These are phyloP conservation scores for Varecia variegata DNA, from an alignment of 2,797 vertebrate species.

Conservation along the genomic window DNA sequence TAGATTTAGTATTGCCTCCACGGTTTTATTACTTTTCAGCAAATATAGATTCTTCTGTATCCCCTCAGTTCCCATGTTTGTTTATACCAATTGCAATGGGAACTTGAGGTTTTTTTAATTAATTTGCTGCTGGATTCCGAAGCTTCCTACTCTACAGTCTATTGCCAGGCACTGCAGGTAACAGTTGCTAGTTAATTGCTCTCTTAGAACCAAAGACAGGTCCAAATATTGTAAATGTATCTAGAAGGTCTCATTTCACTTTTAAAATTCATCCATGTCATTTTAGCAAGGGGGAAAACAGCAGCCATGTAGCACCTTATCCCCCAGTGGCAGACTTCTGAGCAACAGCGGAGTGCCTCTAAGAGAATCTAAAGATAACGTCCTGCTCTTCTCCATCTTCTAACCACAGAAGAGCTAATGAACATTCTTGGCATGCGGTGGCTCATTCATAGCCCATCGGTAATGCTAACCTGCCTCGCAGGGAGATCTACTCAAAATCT, in stretches of 20 bases:
- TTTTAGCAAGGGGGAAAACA: background rate
- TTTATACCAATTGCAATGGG: background rate
- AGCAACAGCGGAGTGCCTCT: background rate
- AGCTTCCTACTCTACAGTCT: background rate
- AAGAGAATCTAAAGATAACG: background rate
- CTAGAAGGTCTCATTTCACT: background rate
- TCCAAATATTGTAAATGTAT: background rate
- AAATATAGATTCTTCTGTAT: background rate
- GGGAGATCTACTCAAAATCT: background rate
- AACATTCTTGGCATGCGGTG: background rate
- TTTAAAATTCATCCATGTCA: background rate
- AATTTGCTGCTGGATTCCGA: conserved; percentile 28
- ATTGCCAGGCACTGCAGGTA: background rate
- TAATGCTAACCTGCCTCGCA: background rate
- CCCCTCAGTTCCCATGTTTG: background rate
- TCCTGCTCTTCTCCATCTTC: background rate
- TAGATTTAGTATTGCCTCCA: background rate
- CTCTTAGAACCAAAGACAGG: conserved; percentile 1
- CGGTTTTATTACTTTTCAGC: background rate
- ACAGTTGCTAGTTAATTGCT: background rate
- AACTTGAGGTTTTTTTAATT: background rate
- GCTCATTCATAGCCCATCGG: background rate
- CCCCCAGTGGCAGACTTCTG: background rate
- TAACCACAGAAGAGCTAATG: background rate
- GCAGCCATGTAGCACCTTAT: background rate